These are phyloP conservation scores for Lacerta bilineata DNA, from an alignment of 2,797 vertebrate species.

Conservation along the genomic window DNA sequence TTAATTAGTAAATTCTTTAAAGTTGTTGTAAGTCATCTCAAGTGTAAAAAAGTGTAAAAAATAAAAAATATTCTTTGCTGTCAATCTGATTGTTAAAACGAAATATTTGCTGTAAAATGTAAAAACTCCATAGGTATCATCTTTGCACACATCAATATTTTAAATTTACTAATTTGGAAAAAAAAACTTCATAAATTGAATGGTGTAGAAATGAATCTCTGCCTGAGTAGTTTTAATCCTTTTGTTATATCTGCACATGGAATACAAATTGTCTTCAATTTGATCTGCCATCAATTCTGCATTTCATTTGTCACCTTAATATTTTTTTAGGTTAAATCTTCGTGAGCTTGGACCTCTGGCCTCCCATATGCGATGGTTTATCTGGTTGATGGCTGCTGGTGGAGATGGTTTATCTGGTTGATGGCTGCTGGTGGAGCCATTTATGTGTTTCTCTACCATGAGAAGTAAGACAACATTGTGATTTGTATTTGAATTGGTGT, in stretches of 20 bases:
- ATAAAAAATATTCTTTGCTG: neutral
- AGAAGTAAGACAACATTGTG: conserved; percentile 86
- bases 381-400: conserved; percentile 98
- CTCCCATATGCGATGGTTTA: conserved; percentile 97
- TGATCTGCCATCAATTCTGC: conserved; percentile 24
- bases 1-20: no score
- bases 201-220: neutral
- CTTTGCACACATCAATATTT: neutral
- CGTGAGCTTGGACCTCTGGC: conserved; percentile 95
- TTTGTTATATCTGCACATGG: neutral
- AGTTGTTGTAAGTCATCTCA: no score
- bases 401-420: no score
- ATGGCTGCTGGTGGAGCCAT: conserved; percentile 97
- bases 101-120: neutral
- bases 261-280: neutral
- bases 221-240: neutral
- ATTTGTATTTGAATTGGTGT: conserved; percentile 55
- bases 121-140: neutral
- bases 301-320: conserved; percentile 61
- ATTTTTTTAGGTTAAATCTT: conserved; percentile 91
- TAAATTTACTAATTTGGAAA: neutral
- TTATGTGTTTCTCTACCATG: conserved; percentile 98
- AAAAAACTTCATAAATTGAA: neutral
- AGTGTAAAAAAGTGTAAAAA: neutral
- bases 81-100: neutral